Percentiles rank a stretch among this genome's conserved stretches.
Conservation (phyloP, 2,113 vertebrate species). For the Uria lomvia region DNA sequence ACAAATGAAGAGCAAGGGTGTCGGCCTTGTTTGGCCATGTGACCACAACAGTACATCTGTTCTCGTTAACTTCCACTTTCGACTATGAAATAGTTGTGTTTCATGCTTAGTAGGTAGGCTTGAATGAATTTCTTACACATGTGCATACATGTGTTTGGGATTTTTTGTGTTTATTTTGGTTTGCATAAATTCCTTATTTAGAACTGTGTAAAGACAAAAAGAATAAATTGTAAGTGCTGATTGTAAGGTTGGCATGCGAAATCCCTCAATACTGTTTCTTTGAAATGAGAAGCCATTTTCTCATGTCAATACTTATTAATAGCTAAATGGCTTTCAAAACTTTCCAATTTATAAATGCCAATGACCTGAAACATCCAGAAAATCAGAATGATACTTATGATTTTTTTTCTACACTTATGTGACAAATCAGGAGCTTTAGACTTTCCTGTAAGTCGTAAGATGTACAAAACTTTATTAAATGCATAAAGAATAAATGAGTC, state of each 20-base stretch:
- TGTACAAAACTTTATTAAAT: not conserved
- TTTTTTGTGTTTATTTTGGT: not conserved
- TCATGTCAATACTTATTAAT: not conserved
- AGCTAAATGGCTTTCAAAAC: not conserved
- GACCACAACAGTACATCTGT: not conserved
- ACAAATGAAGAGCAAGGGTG: not conserved
- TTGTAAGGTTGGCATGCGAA: accelerated
- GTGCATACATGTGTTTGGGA: not conserved
- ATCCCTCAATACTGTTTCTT: not conserved
- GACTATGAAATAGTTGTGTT: not conserved
- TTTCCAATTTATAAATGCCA: not conserved
- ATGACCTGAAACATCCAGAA: not conserved
- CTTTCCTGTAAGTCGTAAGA: not conserved
- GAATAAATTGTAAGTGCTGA: not conserved
- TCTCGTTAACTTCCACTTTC: not conserved
- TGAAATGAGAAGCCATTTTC: not conserved
- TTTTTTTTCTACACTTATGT: not conserved
- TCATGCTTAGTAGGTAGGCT: not conserved
- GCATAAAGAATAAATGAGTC: not conserved
- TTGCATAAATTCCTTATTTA: not conserved
- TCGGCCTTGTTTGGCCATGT: not conserved
- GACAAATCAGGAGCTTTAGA: not conserved
- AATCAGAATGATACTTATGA: not conserved
- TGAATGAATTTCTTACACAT: not conserved
- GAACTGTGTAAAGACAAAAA: not conserved